Base-by-base conservation (phyloP, 2,888 invertebrate genomes). In the Bombyx huttoni region DNA sequence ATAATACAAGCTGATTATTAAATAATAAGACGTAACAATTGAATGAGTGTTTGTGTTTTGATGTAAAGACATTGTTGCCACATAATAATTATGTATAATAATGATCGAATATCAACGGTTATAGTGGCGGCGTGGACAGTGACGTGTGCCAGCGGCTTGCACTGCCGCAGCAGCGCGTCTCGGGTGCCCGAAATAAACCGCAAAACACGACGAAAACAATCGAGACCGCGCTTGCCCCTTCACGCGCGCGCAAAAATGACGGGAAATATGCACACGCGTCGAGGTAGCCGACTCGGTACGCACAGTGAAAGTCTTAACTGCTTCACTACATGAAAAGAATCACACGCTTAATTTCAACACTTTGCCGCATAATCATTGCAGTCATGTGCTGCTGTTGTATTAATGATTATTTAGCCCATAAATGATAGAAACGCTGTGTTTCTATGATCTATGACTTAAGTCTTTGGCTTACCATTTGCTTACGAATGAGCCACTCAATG, bases 141-240 rank as follows among this genome's bases (percentile, higher is more conserved):
- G 73, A 74, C 69, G 78, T 76, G 80, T 74, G 76, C 75, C 76
- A 78, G 80, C 73, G 80, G 79, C 78, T 68, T 71, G 75, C 78
- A 73, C 63, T 79, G 75, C 78, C 79, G 73, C 77, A 75, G 72
- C 78, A 74, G 73, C 65, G 64, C 73, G 78, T 68, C 74, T 76
- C 75, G 65, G 72, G 69, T 73, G 78, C 80, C 73, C 75, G 73
- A 87, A 86, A 87, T 86, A 84, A 83, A 78, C 81, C 73, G 76
- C 82, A 78, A 79, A 86, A 87, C 81, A 86, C 86, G 80, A 88
- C 83, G 85, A 88, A 88, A 88, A 88, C 87, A 86, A 87, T 86
- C 78, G 78, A 70, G 73, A 73, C 73, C 77, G 81, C 74, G 77
- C 74, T 68, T 73, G 80, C 75, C 76, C 76, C 74, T 81, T 78